Percentiles rank a stretch among this genome's conserved stretches.
Conservation (phyloP, 2,888 invertebrate genomes). For the Sarcophaga carnaria region DNA sequence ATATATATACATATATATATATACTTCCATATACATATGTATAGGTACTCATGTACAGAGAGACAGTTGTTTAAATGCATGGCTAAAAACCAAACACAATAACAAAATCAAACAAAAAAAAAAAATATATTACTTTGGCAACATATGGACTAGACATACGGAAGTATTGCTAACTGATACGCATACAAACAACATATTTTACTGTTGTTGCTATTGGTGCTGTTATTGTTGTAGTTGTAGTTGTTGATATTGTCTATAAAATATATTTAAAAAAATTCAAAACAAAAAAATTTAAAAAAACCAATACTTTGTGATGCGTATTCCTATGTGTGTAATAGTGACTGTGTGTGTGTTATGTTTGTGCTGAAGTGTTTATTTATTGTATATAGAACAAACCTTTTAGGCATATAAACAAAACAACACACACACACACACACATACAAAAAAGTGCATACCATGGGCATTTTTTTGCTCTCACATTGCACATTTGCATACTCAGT, state of each 20-base stretch:
- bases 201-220: constrained; percentile 22
- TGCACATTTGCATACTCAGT: neutral
- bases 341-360: constrained; percentile 27
- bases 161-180: constrained; percentile 67
- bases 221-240: neutral
- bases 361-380: constrained; percentile 57
- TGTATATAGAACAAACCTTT: constrained; percentile 61
- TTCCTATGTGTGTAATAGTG: constrained; percentile 11
- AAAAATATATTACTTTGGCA: constrained; percentile 49
- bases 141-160: constrained; percentile 65
- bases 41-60: neutral
- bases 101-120: neutral
- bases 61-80: neutral
- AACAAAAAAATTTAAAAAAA: constrained; percentile 24
- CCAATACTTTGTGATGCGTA: constrained; percentile 31
- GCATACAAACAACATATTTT: constrained; percentile 61
- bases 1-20: neutral
- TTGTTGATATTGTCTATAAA: constrained; percentile 31
- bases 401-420: constrained; percentile 64
- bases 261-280: constrained; percentile 15
- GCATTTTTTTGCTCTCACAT: constrained; percentile 16
- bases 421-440: constrained; percentile 10
- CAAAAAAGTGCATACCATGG: neutral
- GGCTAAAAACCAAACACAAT: constrained; percentile 5
- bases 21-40: no score